These are phyloP conservation scores for Pangasianodon gigas DNA, from an alignment of 2,113 vertebrate genomes.

Conservation along the genomic window DNA sequence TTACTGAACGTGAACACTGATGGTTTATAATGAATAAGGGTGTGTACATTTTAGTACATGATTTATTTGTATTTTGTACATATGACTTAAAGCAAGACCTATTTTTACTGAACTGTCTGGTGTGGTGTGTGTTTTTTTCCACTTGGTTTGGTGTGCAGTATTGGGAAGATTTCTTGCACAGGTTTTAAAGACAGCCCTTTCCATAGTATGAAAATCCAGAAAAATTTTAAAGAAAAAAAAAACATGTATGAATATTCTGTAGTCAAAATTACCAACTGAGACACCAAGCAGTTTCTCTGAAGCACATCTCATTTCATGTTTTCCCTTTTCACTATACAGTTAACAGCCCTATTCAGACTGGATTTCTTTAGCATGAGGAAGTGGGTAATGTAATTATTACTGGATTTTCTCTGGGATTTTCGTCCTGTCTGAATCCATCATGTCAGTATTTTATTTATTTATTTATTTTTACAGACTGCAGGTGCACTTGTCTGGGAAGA, in stretches of 20 bases:
- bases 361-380: neutral
- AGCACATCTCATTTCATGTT: neutral
- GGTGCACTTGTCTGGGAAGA: neutral
- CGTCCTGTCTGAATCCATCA: neutral
- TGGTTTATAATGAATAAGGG: slow-evolving; percentile 66
- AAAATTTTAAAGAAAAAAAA: neutral
- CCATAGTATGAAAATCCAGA: neutral
- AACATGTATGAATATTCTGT: neutral
- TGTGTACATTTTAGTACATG: slow-evolving; percentile 85
- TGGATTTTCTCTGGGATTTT: neutral
- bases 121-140: slow-evolving; percentile 5
- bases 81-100: slow-evolving; percentile 77
- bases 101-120: slow-evolving; percentile 74
- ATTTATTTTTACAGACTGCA: neutral
- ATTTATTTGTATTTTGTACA: slow-evolving; percentile 82
- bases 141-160: neutral
- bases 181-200: neutral
- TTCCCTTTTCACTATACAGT: neutral
- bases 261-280: neutral
- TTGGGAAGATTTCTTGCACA: neutral
- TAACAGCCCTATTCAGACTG: neutral
- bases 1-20: slow-evolving; percentile 74
- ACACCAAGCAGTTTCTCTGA: neutral
- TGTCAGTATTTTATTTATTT: neutral
- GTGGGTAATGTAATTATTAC: neutral